These are phyloP conservation scores for Trogon surrucura DNA, from an alignment of 2,113 vertebrate genomes.

Conservation along the genomic window DNA sequence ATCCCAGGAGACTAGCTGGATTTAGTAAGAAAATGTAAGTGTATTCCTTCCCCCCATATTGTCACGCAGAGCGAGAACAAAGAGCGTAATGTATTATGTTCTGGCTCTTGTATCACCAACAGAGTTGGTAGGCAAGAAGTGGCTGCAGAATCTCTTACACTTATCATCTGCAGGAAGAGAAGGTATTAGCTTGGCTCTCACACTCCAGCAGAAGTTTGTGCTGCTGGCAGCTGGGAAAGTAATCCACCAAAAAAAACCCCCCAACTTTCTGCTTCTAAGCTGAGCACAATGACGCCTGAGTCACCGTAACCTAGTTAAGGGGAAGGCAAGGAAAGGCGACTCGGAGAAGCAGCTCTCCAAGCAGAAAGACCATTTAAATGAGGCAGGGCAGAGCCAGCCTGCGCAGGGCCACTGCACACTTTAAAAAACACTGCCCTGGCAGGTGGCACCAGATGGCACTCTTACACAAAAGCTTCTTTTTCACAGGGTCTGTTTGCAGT, in stretches of 20 bases:
- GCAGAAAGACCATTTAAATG: background rate
- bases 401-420: background rate
- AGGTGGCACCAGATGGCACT: conserved; percentile 64
- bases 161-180: background rate
- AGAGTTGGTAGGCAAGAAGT: background rate
- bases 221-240: background rate
- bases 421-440: conserved; percentile 13
- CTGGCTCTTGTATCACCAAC: background rate
- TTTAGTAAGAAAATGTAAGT: conserved; percentile 33
- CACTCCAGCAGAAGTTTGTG: background rate
- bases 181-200: background rate
- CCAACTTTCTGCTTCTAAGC: background rate
- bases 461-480: conserved; percentile 52
- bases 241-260: background rate
- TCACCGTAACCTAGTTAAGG: background rate
- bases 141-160: background rate
- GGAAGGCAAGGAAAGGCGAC: background rate
- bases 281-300: background rate
- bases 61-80: conserved; percentile 19
- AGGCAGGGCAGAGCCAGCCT: background rate
- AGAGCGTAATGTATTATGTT: background rate
- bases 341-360: background rate
- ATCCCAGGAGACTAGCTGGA: conserved; percentile 14
- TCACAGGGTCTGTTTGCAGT: background rate
- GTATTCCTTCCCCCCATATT: background rate